Base-by-base conservation (phyloP, 2,888 invertebrate species). In the Diaperis boleti region DNA sequence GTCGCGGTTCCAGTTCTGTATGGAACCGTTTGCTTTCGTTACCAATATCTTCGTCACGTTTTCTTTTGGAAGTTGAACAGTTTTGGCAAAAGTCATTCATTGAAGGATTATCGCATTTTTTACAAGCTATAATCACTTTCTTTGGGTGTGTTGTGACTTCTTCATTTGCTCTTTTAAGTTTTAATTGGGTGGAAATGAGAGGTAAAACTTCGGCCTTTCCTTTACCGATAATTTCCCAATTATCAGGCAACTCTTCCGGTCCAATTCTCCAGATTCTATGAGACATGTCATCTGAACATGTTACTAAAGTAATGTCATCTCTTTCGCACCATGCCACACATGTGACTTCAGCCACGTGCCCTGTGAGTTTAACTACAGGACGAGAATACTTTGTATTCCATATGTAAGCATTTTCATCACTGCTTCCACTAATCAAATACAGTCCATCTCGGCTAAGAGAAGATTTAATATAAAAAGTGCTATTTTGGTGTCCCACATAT, bases 351-450 rank as follows among this genome's bases (percentile, higher is more conserved):
- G 91, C 92, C 37, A 86, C 83, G 76, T 96, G 95, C 0, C 94
- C 95, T 0, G 84, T 82, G 2, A 96, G 82, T 49, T 85, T 84
- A 13, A 90, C 87, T 6, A 94, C 78, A 0, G 94, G 93, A 61
- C 84, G 80, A 0, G 90, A 83, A 67, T 82, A 80, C 8, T 85
- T 83, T 0, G 89, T 85, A 77, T 88, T 89, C 95, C 96, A 96
- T 54, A 96, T 88, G 76, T 95, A 95, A 0, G 94, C 95, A 71
- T 87, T 85, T 70, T 91, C 89, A 81, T 95, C 94, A 73, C 92
- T 92, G 70, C 95, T 95, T n/a, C 96, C 96, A 79, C 94, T 94
- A 0, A 94, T 84, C 17, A 96, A 82, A 81, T 93, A 96, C 65
- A 84, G 82, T 2, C 92, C 90, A 81, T 95, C 94, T 0, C 90